Base-by-base conservation (phyloP, 2,888 invertebrate genomes). In the Colletes collaris region DNA sequence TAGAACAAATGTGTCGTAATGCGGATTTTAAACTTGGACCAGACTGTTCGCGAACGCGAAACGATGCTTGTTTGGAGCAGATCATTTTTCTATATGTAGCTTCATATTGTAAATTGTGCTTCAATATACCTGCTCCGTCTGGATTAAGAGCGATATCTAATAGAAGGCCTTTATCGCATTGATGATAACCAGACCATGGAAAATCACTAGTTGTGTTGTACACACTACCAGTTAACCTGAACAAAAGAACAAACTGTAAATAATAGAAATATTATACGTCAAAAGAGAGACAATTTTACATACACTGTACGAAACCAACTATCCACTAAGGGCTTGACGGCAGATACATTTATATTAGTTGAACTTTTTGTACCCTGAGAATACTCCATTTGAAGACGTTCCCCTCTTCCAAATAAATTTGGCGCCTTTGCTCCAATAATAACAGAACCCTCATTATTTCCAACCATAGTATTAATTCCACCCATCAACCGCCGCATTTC, bases 1-100 rank as follows among this genome's bases (percentile, higher is more conserved):
- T 95, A 0, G 96, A 94, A 81, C 97, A 94, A 66, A 97, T 96
- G 93, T 99, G 97, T 77, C 97, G 96, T 52, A 98, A 86, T 3
- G 98, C 94, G 0, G 98, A 98, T 92, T 99, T 99, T 89, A 99
- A 94, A 77, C 96, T 96, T 53, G 98, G 97, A 0, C 99, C 99
- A 75, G 96, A 95, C 90, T 97, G 97, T 93, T 99, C 98, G 6
- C 99, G 94, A 27, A 99, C 96, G 69, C 95, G 95, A 93, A 99
- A 98, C 55, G 97, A 95, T 4, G 96, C 95, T 59, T 95, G 94
- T 85, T 96, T 96, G 84, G 95, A 96, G 11, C 97, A 94, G 8
- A 95, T 94, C 5, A 98, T 94, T 86, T 98, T 97, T 82, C 99
- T 95, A 92, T 98, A 96, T 3, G 96, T 94, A 0, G 96, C 97